phyloP scores from a whole-genome alignment of 2,113 vertebrate species.

The Perca fluviatilis region DNA sequence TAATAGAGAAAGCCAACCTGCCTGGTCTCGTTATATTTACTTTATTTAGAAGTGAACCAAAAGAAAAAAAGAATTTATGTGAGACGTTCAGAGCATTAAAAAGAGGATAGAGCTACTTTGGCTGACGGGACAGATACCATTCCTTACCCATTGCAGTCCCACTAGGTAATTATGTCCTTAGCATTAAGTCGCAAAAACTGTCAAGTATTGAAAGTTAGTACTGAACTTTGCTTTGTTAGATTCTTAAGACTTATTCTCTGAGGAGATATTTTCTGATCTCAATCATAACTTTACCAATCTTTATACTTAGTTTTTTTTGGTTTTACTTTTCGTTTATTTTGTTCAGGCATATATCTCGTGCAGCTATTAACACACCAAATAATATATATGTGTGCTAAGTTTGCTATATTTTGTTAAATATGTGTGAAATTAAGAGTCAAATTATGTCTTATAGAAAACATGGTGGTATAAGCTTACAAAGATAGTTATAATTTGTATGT shows the following conservation, averaged over 20 bases:
- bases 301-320: neutral
- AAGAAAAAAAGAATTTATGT: no score
- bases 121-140: neutral
- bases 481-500: no score
- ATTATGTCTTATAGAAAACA: no score
- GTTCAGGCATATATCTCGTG: neutral
- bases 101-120: neutral
- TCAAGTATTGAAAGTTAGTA: neutral
- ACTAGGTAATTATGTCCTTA: neutral
- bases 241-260: no score
- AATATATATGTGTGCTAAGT: neutral
- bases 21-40: neutral
- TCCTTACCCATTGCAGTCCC: neutral
- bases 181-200: neutral
- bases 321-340: no score
- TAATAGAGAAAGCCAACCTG: neutral
- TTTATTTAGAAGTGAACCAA: neutral
- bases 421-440: no score
- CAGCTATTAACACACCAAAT: neutral
- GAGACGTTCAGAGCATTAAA: neutral
- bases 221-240: neutral
- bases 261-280: neutral
- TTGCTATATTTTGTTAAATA: neutral
- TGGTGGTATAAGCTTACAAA: no score
- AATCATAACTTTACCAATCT: neutral